A percentile compares a stretch with the other conserved stretches of the same genome.
Conservation (phyloP, 2,797 vertebrate genomes). For the Lophotriccus pileatus region DNA sequence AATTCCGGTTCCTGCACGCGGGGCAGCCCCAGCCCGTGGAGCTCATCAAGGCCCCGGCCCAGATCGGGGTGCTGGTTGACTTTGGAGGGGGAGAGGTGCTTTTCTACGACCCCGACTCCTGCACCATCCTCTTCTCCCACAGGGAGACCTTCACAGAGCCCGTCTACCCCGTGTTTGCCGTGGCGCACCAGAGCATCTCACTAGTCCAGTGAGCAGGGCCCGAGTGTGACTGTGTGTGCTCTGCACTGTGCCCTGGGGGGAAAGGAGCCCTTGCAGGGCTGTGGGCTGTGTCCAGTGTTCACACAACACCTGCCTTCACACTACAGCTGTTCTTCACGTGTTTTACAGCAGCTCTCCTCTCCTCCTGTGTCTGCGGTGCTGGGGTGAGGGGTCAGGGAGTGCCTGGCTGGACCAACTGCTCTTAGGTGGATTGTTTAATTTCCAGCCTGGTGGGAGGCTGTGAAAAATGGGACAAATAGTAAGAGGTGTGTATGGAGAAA, state of each 20-base stretch:
- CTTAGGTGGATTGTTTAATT: background rate
- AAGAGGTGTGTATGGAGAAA: background rate
- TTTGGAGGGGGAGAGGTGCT: constrained; percentile 83
- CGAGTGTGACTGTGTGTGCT: background rate
- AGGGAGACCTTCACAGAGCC: constrained; percentile 75
- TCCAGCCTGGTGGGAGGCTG: background rate
- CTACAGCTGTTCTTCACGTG: background rate
- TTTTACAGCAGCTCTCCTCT: background rate
- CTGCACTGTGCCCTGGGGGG: background rate
- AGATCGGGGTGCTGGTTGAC: constrained; percentile 87
- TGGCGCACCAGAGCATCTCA: constrained; percentile 86
- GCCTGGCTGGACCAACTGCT: background rate
- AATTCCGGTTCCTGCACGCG: constrained; percentile 86
- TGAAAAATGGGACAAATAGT: background rate
- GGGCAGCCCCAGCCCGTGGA: constrained; percentile 73
- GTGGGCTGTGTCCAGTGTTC: background rate
- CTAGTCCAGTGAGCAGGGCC: constrained; percentile 12
- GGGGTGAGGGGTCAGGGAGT: fast-evolving
- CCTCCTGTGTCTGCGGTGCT: fast-evolving
- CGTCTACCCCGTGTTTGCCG: constrained; percentile 84
- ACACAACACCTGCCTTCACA: background rate
- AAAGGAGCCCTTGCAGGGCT: background rate
- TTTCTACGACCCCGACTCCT: constrained; percentile 84
- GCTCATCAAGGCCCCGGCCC: constrained; percentile 76
- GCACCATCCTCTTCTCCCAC: constrained; percentile 77